phyloP scores from a whole-genome alignment of 2,888 invertebrate species.

The Pinctada fucata region DNA sequence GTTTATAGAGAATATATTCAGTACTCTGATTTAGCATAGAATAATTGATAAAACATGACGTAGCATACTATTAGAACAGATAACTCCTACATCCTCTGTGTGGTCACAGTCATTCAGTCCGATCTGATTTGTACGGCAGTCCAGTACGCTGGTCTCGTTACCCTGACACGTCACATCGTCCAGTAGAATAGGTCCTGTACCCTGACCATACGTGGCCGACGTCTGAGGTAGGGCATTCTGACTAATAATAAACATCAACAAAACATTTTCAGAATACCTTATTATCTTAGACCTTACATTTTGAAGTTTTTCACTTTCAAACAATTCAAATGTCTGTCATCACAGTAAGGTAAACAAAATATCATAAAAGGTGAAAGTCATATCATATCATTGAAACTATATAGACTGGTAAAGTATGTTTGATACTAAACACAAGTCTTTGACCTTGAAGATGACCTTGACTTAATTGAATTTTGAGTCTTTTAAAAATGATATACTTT shows the following conservation, averaged over 20 bases:
- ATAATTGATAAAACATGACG: too few relatives aligned
- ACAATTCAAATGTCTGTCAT: too few relatives aligned
- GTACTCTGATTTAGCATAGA: too few relatives aligned
- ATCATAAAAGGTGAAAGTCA: background rate
- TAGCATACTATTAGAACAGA: conserved; percentile 54
- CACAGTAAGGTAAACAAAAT: background rate
- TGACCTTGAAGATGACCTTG: too few relatives aligned
- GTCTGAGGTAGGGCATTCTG: conserved; percentile 49
- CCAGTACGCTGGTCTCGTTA: conserved; percentile 50
- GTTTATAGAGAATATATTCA: too few relatives aligned
- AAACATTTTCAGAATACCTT: too few relatives aligned
- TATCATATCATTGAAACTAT: background rate
- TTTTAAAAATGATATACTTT: too few relatives aligned
- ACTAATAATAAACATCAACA: conserved; percentile 39
- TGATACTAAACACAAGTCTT: background rate
- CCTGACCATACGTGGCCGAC: conserved; percentile 52
- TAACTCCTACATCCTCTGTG: conserved; percentile 63
- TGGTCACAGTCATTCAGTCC: conserved; percentile 62
- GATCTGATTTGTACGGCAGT: conserved; percentile 52
- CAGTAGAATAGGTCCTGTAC: conserved; percentile 54
- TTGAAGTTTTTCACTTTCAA: too few relatives aligned
- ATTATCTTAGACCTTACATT: too few relatives aligned
- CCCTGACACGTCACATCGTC: conserved; percentile 58
- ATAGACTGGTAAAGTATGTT: background rate
- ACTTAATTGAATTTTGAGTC: too few relatives aligned